A percentile compares a stretch with the other conserved stretches of the same genome.
Evolutionary conservation across 1,140 invertebrate genomes (phyloP).

Genomic region (Meloidogyne hapla): DNA sequence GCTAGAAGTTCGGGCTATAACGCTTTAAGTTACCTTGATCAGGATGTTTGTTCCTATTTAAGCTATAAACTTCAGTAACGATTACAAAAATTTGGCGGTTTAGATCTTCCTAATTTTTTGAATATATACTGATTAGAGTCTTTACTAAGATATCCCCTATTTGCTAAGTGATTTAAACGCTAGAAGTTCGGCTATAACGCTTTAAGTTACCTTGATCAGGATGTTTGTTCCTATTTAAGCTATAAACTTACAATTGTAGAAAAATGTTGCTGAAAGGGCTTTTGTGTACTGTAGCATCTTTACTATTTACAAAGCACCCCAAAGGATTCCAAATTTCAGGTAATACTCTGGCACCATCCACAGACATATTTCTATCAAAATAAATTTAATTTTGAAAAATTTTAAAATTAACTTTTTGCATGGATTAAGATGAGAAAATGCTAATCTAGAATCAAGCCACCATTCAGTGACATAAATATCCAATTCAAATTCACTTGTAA

Average conservation of each 20-base stretch:
- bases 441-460: conserved; percentile 58
- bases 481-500: conserved; percentile 62
- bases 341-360: conserved; percentile 61
- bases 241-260: conserved; percentile 48
- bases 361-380: conserved; percentile 59
- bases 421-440: conserved; percentile 61
- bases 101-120: too few species aligned
- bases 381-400: neutral
- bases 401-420: conserved; percentile 56
- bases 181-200: too few species aligned
- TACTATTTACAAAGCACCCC: conserved; percentile 63
- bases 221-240: neutral
- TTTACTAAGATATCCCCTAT: too few species aligned
- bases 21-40: too few species aligned
- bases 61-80: too few species aligned
- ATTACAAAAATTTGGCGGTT: too few species aligned
- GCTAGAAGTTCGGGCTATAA: too few species aligned
- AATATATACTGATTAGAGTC: too few species aligned
- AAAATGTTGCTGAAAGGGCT: conserved; percentile 63
- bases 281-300: conserved; percentile 57
- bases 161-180: too few species aligned
- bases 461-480: conserved; percentile 64
- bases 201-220: too few species aligned
- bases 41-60: too few species aligned
- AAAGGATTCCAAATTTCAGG: conserved; percentile 62